Base-by-base conservation (phyloP, 2,888 invertebrate species). In the Dicranocentrus wangi region DNA sequence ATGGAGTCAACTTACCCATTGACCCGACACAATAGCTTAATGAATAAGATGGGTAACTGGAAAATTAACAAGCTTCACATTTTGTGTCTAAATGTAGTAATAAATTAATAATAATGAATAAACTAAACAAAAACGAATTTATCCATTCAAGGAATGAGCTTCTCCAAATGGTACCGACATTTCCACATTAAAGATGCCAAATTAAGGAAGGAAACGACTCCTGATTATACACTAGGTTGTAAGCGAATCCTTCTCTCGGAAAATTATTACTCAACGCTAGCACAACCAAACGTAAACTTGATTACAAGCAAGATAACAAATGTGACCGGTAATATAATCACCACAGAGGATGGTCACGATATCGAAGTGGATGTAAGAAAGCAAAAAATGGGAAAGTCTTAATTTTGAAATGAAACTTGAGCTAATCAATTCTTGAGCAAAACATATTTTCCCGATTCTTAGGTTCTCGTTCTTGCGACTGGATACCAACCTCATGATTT, bases 401-500 rank as follows among this genome's bases (percentile, higher is more conserved):
- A n/a, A n/a, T n/a, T n/a, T n/a, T n/a, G n/a, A n/a, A n/a, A n/a
- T n/a, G n/a, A n/a, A n/a, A n/a, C n/a, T n/a, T n/a, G n/a, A n/a
- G n/a, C n/a, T n/a, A n/a, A n/a, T n/a, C n/a, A n/a, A n/a, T n/a
- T n/a, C n/a, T n/a, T n/a, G n/a, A n/a, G n/a, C n/a, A n/a, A n/a
- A n/a, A 32, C 10, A 32, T 32, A 32, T 32, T 32, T 32, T 23
- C n/a, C n/a, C 13, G 21, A 58, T 43, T 42, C 32, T 39, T n/a
- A 81, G 81, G 75, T 75, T 10, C 42, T 83, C 15, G 32, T 83
- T 17, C 63, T 83, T 1, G 82, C 82, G 0, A 83, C 83, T 1
- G 83, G 83, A 23, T 83, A 82, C 21, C 78, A 80, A 42, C 69
- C 76, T 1, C 83, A 82, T 15, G 81, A 83, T 13, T 75, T 42